These are phyloP conservation scores for Tachystola acroxantha DNA, from an alignment of 2,888 invertebrate species.

Conservation along the genomic window DNA sequence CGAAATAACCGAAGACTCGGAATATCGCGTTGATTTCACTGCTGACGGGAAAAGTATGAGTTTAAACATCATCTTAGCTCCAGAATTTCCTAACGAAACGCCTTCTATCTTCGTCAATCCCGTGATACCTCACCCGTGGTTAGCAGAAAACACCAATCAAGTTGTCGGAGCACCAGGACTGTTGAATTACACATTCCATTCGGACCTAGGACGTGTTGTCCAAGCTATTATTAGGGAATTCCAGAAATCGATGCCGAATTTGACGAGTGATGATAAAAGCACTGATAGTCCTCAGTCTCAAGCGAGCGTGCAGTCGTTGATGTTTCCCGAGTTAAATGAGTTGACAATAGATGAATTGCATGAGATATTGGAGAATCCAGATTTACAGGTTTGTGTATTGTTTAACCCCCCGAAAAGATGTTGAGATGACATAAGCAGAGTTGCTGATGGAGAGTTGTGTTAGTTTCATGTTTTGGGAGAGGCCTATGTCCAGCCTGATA, in stretches of 20 bases:
- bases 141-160: constrained; percentile 82
- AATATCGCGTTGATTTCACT: constrained; percentile 84
- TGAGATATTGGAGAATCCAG: constrained; percentile 82
- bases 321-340: constrained; percentile 60
- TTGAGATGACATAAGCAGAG: too few species aligned
- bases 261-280: constrained; percentile 59
- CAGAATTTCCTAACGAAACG: constrained; percentile 87
- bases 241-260: constrained; percentile 68
- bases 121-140: constrained; percentile 84
- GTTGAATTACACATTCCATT: constrained; percentile 86
- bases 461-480: too few species aligned
- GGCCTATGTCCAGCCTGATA: too few species aligned
- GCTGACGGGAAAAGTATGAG: constrained; percentile 82
- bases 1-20: constrained; percentile 83
- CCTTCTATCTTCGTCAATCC: constrained; percentile 84
- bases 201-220: constrained; percentile 88
- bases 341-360: constrained; percentile 81
- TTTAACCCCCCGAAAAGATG: too few species aligned
- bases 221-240: constrained; percentile 89
- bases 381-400: constrained; percentile 76
- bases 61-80: constrained; percentile 81
- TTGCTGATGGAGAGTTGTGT: too few species aligned
- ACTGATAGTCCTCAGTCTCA: constrained; percentile 51
- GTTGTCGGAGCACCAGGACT: constrained; percentile 86
- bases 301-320: constrained; percentile 34